Evolutionary conservation across 2,888 invertebrate genomes (phyloP).

Genomic region (Pogonocherus hispidulus): DNA sequence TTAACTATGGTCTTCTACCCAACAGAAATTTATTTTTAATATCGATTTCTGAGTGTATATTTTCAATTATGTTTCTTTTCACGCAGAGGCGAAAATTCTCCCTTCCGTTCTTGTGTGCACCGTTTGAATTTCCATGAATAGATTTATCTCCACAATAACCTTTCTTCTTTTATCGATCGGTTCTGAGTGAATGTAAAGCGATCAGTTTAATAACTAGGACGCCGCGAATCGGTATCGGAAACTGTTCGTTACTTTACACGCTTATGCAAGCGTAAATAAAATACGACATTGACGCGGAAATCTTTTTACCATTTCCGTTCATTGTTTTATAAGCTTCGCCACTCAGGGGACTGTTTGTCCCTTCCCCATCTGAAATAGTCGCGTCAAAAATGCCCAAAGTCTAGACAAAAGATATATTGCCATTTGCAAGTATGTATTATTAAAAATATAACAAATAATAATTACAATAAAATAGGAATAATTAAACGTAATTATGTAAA

Average conservation of each 20-base stretch:
- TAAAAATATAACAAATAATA: no score
- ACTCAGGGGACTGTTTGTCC: conserved; percentile 7
- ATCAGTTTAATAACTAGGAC: conserved; percentile 38
- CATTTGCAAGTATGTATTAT: no score
- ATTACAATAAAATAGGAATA: no score
- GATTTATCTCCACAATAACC: conserved; percentile 29
- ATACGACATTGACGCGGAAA: conserved; percentile 38
- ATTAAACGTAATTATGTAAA: no score
- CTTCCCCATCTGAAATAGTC: neutral
- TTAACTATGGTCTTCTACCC: no score
- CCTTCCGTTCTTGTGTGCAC: conserved; percentile 2
- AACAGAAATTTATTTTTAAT: no score
- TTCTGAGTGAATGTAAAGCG: conserved; percentile 16
- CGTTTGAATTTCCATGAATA: conserved; percentile 17
- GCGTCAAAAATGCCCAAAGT: no score
- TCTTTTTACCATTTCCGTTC: conserved; percentile 37
- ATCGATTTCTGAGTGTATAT: neutral
- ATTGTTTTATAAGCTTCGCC: conserved; percentile 38
- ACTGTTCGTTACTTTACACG: conserved; percentile 49
- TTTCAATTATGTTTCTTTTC: conserved; percentile 8
- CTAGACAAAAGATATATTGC: no score
- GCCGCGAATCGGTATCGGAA: conserved; percentile 47
- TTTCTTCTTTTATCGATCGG: conserved; percentile 24
- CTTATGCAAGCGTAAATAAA: conserved; percentile 52
- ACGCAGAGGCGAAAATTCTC: neutral